Percentiles rank a stretch among this genome's conserved stretches.
Evolutionary conservation across 2,113 vertebrate species (phyloP).

Genomic region (Australoheros scitulus): DNA sequence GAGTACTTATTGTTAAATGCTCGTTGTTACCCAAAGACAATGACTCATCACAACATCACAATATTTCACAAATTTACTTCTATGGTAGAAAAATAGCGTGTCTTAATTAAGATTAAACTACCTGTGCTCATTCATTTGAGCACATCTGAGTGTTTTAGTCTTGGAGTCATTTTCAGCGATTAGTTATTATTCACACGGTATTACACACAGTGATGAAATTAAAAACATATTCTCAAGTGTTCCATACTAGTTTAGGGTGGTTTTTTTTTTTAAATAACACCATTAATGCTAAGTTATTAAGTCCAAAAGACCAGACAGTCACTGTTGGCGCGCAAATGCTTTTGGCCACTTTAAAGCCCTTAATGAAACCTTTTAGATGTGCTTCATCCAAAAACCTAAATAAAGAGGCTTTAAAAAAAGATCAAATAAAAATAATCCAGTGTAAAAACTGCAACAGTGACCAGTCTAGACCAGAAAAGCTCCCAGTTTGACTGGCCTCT

Average conservation of each 20-base stretch:
- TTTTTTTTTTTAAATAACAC: background rate
- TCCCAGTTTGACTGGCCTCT: background rate
- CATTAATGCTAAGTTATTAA: background rate
- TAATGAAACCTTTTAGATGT: background rate
- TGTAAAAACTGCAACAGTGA: background rate
- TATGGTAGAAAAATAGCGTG: background rate
- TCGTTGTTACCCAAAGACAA: background rate
- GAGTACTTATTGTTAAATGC: background rate
- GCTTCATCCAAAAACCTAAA: background rate
- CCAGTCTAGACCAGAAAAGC: constrained; percentile 35
- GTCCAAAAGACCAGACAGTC: background rate
- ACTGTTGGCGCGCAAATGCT: background rate
- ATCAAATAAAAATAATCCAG: background rate
- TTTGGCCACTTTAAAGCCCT: background rate
- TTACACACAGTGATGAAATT: background rate
- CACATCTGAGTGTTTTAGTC: background rate
- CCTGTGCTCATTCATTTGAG: background rate
- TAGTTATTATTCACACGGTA: background rate
- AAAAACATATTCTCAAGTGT: background rate
- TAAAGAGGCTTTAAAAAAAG: background rate
- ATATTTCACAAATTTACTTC: background rate
- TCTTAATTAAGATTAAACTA: background rate
- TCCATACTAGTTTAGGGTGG: background rate
- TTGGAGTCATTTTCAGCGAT: background rate
- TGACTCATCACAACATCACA: background rate